These are phyloP conservation scores for Isaurus tuberculatus DNA, from an alignment of 92 coral and sea anemone species.

Conservation along the genomic window DNA sequence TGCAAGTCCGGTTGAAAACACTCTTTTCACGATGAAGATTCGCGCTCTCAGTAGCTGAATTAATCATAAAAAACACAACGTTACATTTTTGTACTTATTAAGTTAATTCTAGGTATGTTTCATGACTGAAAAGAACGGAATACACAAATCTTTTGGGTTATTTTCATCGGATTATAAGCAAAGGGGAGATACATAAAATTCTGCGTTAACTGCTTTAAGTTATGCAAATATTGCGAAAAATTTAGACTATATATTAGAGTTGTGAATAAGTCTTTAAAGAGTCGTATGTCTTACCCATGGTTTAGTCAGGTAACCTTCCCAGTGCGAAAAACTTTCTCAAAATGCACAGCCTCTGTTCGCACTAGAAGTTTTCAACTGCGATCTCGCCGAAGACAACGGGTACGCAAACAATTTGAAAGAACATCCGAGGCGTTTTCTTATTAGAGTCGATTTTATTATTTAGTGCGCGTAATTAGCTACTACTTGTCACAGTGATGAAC, in stretches of 20 bases:
- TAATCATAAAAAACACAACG: background rate
- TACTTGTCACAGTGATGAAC: slow-evolving; percentile 34
- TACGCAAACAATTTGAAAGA: slow-evolving; percentile 3
- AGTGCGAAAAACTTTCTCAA: background rate
- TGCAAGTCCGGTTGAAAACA: slow-evolving; percentile 64
- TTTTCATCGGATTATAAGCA: background rate
- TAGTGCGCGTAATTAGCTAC: slow-evolving; percentile 39
- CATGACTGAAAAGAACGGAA: background rate
- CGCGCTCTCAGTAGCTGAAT: slow-evolving; percentile 52
- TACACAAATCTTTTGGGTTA: background rate
- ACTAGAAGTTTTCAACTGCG: background rate
- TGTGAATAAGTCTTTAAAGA: background rate
- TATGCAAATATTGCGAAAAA: background rate
- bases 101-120: background rate
- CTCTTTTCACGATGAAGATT: slow-evolving; percentile 39
- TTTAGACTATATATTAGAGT: background rate
- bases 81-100: background rate
- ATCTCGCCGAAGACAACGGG: slow-evolving; percentile 15
- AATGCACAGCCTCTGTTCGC: background rate
- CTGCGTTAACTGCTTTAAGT: background rate
- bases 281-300: slow-evolving; percentile 28
- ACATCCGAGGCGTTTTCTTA: slow-evolving; percentile 44
- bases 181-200: background rate
- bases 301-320: background rate
- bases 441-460: slow-evolving; percentile 41